Evolutionary conservation across 1,140 invertebrate genomes (phyloP).

Genomic region (Aethina tumida): DNA sequence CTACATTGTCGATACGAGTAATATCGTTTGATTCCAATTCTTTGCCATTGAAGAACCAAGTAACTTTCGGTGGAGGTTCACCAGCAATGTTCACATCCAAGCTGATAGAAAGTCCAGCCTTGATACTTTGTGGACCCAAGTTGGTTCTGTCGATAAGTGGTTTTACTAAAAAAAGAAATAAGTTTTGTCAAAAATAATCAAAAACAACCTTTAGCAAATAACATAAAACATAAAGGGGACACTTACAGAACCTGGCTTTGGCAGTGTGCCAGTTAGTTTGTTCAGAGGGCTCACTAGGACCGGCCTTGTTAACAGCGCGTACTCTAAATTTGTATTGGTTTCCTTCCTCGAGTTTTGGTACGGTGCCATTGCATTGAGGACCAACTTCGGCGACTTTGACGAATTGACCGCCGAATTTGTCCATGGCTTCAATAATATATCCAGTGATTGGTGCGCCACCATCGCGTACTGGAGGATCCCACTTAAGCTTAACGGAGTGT

Average conservation of each 20-base stretch:
- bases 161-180: conserved; percentile 57
- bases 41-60: conserved; percentile 79
- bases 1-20: conserved; percentile 71
- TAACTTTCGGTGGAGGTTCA: conserved; percentile 85
- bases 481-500: conserved; percentile 86
- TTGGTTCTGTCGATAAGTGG: conserved; percentile 88
- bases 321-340: conserved; percentile 94
- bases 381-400: conserved; percentile 70
- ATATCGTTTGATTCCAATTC: conserved; percentile 57
- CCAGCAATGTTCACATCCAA: conserved; percentile 89
- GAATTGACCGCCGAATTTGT: conserved; percentile 57
- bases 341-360: conserved; percentile 84
- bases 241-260: conserved; percentile 83
- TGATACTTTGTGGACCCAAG: conserved; percentile 71
- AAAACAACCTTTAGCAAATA: conserved; percentile 7
- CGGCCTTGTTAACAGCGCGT: conserved; percentile 91
- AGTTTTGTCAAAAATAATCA: conserved; percentile 14
- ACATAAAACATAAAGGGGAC: conserved; percentile 14
- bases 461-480: conserved; percentile 91
- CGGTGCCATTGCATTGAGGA: conserved; percentile 68
- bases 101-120: conserved; percentile 82
- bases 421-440: conserved; percentile 85
- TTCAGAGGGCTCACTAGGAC: conserved; percentile 88
- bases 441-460: conserved; percentile 93
- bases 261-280: conserved; percentile 91